Conservation (phyloP, 2,797 vertebrate genomes). For the Australoheros facetus region DNA sequence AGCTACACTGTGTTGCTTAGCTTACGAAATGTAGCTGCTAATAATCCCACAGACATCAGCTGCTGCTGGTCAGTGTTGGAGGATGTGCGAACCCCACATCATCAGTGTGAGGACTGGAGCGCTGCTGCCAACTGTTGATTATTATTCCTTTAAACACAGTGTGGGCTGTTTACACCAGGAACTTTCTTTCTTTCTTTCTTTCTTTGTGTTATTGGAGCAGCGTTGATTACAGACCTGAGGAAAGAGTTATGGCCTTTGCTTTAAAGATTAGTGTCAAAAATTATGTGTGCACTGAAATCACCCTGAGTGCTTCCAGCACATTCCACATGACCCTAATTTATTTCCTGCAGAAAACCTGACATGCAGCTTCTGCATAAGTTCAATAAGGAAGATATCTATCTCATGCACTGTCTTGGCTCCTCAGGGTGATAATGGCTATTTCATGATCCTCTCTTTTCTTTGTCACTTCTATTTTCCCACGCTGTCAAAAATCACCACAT, state of each 20-base stretch:
- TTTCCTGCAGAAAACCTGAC: neutral
- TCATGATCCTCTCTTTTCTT: neutral
- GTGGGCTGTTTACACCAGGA: neutral
- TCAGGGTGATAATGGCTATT: neutral
- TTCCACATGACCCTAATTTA: neutral
- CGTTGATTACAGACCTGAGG: too few relatives aligned
- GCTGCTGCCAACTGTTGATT: neutral
- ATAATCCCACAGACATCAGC: neutral
- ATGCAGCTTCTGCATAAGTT: neutral
- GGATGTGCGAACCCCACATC: slow-evolving; percentile 3
- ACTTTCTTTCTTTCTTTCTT: neutral
- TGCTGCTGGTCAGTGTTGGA: neutral
- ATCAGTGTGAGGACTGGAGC: neutral
- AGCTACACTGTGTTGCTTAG: neutral
- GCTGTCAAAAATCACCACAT: neutral
- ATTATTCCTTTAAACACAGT: neutral
- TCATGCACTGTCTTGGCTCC: neutral
- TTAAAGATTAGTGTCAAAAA: neutral
- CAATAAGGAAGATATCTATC: fast-evolving
- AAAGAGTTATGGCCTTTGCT: neutral
- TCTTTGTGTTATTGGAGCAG: too few relatives aligned
- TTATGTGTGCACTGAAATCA: neutral
- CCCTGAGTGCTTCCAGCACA: neutral
- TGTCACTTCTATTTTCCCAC: neutral
- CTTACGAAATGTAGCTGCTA: neutral